Evolutionary conservation across 2,113 vertebrate species (phyloP).

Genomic region (Pontoporia blainvillei): DNA sequence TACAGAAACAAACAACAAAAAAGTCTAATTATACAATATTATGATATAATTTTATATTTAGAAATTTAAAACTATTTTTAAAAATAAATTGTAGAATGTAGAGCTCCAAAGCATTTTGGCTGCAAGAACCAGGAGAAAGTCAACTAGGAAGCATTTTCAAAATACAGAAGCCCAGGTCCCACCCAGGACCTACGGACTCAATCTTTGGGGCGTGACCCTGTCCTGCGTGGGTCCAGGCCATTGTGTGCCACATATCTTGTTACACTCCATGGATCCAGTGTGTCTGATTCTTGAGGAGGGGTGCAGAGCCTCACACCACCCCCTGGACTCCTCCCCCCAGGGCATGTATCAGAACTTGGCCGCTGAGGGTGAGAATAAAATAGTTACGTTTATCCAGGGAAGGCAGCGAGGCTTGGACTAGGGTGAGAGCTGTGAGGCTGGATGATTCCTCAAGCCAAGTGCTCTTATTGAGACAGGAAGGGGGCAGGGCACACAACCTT

Average conservation of each 20-base stretch:
- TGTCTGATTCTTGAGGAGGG: neutral
- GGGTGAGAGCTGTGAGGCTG: neutral
- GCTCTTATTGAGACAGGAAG: neutral
- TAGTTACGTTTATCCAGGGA: neutral
- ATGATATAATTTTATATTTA: neutral
- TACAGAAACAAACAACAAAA: too few species aligned
- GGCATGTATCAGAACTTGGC: neutral
- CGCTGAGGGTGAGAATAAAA: neutral
- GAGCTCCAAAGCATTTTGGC: neutral
- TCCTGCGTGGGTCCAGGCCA: neutral
- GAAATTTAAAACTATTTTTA: neutral
- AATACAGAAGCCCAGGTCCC: neutral
- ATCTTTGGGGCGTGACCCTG: neutral
- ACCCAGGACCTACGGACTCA: neutral
- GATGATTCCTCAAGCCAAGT: neutral
- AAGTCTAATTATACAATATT: neutral
- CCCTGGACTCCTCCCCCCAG: neutral
- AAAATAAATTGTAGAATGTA: neutral
- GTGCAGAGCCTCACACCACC: neutral
- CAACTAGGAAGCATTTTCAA: neutral
- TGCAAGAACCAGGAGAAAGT: neutral
- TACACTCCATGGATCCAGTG: neutral
- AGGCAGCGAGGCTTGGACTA: neutral
- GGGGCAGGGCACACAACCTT: too few species aligned
- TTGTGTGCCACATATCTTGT: neutral